A percentile compares a stretch with the other conserved stretches of the same genome.
Evolutionary conservation across 2,888 invertebrate species (phyloP).

Genomic region (Iphiclides podalirius): DNA sequence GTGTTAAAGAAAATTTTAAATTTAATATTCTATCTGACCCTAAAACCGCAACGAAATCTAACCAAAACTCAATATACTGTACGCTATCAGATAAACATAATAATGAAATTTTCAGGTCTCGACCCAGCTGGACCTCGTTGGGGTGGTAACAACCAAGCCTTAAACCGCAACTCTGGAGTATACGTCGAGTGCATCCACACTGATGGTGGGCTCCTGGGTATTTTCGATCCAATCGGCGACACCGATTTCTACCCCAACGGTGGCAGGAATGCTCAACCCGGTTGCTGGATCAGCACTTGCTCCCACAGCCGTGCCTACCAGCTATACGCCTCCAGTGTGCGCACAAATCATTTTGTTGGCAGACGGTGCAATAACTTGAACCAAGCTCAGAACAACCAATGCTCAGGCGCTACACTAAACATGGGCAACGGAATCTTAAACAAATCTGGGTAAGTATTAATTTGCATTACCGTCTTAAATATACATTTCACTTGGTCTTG

Average conservation of each 20-base stretch:
- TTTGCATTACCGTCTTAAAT: neutral
- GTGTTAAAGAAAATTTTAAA: too few species aligned
- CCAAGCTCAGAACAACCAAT: constrained; percentile 33
- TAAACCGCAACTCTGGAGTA: constrained; percentile 33
- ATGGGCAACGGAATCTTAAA: constrained; percentile 36
- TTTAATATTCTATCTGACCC: too few species aligned
- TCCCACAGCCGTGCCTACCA: constrained; percentile 37
- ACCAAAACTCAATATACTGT: too few species aligned
- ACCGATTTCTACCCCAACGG: constrained; percentile 47
- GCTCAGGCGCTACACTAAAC: constrained; percentile 29
- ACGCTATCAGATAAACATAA: too few species aligned
- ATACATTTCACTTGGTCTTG: neutral
- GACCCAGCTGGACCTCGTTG: constrained; percentile 51
- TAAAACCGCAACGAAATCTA: too few species aligned
- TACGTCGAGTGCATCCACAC: constrained; percentile 46
- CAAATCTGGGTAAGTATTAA: constrained; percentile 34
- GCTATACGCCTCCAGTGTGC: constrained; percentile 38
- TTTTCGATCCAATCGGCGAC: constrained; percentile 35
- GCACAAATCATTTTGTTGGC: constrained; percentile 35
- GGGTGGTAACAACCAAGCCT: constrained; percentile 35
- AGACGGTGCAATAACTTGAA: constrained; percentile 33
- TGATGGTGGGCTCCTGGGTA: constrained; percentile 39
- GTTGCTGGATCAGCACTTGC: constrained; percentile 36
- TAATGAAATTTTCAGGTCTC: constrained; percentile 34
- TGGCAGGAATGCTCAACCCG: constrained; percentile 39